Conservation (phyloP, 2,888 invertebrate genomes). For the Tanaodytes sp. region DNA sequence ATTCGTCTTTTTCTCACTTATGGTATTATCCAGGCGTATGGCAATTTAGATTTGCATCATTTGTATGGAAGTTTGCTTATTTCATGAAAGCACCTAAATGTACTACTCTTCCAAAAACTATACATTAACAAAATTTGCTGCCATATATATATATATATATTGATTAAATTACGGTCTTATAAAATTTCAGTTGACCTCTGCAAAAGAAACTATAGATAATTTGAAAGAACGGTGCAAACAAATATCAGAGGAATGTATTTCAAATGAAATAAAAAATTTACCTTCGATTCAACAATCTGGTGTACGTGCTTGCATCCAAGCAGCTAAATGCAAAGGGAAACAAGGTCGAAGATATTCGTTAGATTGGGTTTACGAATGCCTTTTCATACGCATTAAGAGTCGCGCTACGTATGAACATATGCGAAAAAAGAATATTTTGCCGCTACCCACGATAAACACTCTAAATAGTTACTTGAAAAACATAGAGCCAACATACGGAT, state of each 20-base stretch:
- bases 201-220: constrained; percentile 2
- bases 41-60: too few species aligned
- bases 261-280: constrained; percentile 13
- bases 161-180: too few species aligned
- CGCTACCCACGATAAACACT: constrained; percentile 14
- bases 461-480: too few species aligned
- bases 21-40: too few species aligned
- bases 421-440: constrained; percentile 3
- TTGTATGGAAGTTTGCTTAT: too few species aligned
- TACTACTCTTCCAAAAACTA: too few species aligned
- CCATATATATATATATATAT: too few species aligned
- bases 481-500: too few species aligned
- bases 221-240: background rate
- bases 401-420: constrained; percentile 10
- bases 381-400: constrained; percentile 23
- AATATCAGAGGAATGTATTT: background rate
- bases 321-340: background rate
- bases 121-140: too few species aligned
- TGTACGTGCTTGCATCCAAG: constrained; percentile 1
- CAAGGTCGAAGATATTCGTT: constrained; percentile 6
- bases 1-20: too few species aligned
- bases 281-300: constrained; percentile 1
- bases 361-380: constrained; percentile 27
- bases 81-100: too few species aligned
- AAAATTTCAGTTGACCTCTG: background rate